Percentiles rank a stretch among this genome's conserved stretches.
These are phyloP conservation scores for Amphipyra tragopoginis DNA, from an alignment of 2,888 invertebrate genomes.

Conservation along the genomic window DNA sequence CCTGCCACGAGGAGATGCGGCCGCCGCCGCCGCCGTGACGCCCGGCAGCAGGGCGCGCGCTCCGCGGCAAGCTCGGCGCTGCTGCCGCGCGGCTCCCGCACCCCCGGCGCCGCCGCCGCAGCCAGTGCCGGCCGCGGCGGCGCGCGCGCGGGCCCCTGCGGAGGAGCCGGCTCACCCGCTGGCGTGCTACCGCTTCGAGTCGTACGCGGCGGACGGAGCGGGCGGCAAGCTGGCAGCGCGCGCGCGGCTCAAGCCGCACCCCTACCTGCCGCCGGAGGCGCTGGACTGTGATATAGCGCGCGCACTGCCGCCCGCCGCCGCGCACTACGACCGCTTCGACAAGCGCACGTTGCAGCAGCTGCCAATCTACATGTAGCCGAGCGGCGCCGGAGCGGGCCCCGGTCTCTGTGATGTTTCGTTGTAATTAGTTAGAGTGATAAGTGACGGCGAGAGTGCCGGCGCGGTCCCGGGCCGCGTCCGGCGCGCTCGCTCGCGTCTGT, in stretches of 20 bases:
- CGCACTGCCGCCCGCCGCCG: conserved; percentile 78
- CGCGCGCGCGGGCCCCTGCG: conserved; percentile 61
- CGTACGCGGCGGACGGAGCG: conserved; percentile 67
- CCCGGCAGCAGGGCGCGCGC: conserved; percentile 63
- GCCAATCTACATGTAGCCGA: conserved; percentile 87
- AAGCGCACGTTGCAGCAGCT: conserved; percentile 88
- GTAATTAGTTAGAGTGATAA: conserved; percentile 85
- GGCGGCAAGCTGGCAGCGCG: conserved; percentile 70
- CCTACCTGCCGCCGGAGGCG: conserved; percentile 73
- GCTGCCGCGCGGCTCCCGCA: conserved; percentile 70
- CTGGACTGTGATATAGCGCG: conserved; percentile 86
- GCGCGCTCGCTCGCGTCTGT: conserved; percentile 49
- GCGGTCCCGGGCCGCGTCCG: conserved; percentile 55
- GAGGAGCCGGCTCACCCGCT: conserved; percentile 61
- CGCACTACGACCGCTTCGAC: conserved; percentile 86
- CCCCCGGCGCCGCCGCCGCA: conserved; percentile 67
- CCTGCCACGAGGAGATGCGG: conserved; percentile 91
- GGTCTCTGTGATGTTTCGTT: conserved; percentile 84
- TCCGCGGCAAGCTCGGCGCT: conserved; percentile 67
- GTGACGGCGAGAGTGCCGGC: conserved; percentile 64
- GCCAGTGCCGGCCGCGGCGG: conserved; percentile 69
- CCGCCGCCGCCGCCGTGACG: conserved; percentile 73
- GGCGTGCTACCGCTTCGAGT: conserved; percentile 74
- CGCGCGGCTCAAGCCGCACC: conserved; percentile 76
- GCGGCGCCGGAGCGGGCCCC: conserved; percentile 68